Conservation (phyloP, 2,797 vertebrate genomes). For the Malacoctenus gilli region DNA sequence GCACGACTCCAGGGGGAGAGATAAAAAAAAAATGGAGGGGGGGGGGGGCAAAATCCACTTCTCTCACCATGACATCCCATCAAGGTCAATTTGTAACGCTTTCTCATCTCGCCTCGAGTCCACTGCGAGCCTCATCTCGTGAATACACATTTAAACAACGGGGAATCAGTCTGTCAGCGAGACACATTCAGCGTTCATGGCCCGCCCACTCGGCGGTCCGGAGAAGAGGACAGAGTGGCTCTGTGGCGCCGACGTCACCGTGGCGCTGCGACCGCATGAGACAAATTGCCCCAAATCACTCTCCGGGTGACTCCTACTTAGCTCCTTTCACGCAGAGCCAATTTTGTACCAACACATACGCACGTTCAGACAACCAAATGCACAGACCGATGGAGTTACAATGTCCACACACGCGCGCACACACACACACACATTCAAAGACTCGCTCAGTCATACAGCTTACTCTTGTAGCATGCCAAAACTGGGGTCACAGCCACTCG, state of each 20-base stretch:
- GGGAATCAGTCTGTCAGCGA: conserved; percentile 43
- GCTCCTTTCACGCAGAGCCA: conserved; percentile 52
- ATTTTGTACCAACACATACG: conserved; percentile 38
- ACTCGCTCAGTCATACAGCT: conserved; percentile 43
- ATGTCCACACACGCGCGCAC: conserved; percentile 31
- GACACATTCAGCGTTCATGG: conserved; percentile 34
- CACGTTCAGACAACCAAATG: conserved; percentile 19
- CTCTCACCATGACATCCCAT: conserved; percentile 45
- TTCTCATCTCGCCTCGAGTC: conserved; percentile 53
- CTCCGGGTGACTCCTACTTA: conserved; percentile 58
- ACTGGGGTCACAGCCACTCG: conserved; percentile 67
- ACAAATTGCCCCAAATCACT: conserved; percentile 61
- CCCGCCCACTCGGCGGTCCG: conserved; percentile 9
- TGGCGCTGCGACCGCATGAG: conserved; percentile 43
- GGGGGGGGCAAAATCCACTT: conserved; percentile 40
- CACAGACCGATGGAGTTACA: conserved; percentile 21
- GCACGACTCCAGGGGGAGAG: conserved; percentile 13
- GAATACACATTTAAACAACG: conserved; percentile 63
- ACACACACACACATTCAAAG: conserved; percentile 24
- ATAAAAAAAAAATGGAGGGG: conserved; percentile 43
- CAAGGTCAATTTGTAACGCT: conserved; percentile 63
- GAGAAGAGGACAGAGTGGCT: conserved; percentile 36
- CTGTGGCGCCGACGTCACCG: conserved; percentile 58
- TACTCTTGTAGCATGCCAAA: conserved; percentile 59
- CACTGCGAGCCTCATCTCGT: conserved; percentile 43